Evolutionary conservation across 2,797 vertebrate species (phyloP), one percentile per base, ranked within the genome.

Genomic region (Graptemys geographica): DNA sequence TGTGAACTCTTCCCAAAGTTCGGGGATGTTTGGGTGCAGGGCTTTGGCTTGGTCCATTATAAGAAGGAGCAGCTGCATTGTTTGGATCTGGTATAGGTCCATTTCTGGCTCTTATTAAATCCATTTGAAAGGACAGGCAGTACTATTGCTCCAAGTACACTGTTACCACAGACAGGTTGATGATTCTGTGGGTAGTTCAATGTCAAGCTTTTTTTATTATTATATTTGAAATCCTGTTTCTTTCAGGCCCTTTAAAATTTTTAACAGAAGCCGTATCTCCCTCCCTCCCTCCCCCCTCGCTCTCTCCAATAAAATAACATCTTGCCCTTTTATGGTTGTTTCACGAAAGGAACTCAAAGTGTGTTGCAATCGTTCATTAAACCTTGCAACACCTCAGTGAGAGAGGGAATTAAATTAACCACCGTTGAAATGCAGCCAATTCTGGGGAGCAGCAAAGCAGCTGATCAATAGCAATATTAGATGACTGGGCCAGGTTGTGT

Each of bases 1-100:
- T 96, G 91, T 97, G 96, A 96, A 74, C 92, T 55, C 1, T 18
- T 83, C 86, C 59, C 0, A 41, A 47, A 88, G 33, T 88, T 95
- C 81, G 94, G 95, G 95, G 95, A 82, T 91, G 95, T 94, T 95
- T 87, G 90, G 90, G 91, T 94, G 87, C 41, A 41, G 92, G 80
- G 37, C 90, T 81, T 91, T 97, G 95, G 94, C 94, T 85, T 92
- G 28, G 93, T 93, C 94, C 65, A 23, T 28, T 72, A 4, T 47
- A 65, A 21, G 62, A 89, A 91, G 94, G 69, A 97, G 94, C 95
- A 96, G 96, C 95, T 97, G 97, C 94, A 55, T 47, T 49, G 90
- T 49, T 96, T 94, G 96, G 95, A 94, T 87, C 15, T 89, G 95
- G 93, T 92, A 86, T 96, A 96, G 93, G 23, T 62, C 33, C 90